A percentile compares a stretch with the other conserved stretches of the same genome.
phyloP scores from a whole-genome alignment of 2,797 vertebrate species.

The Enteromius treurensis region DNA sequence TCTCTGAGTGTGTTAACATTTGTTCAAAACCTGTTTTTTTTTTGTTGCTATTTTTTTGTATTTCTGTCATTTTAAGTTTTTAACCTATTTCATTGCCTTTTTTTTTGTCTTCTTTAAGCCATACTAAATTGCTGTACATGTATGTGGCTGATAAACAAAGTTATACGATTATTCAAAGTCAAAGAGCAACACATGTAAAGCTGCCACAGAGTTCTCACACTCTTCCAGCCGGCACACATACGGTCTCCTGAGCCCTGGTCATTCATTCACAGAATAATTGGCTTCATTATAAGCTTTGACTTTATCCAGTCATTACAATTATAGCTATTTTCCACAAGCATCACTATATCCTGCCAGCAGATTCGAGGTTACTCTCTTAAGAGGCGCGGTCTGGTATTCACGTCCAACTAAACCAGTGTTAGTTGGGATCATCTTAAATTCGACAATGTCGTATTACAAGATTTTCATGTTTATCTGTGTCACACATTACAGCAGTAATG shows the following conservation, averaged over 20 bases:
- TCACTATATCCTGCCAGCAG: conserved; percentile 35
- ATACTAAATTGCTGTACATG: neutral
- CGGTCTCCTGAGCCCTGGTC: neutral
- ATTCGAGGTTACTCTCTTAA: conserved; percentile 5
- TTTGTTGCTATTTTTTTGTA: neutral
- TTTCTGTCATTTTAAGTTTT: neutral
- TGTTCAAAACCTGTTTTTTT: conserved; percentile 16
- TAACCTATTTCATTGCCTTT: neutral
- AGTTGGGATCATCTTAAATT: conserved; percentile 56
- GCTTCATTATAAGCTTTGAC: conserved; percentile 45
- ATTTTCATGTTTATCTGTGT: neutral
- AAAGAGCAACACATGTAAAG: neutral
- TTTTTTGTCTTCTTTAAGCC: neutral
- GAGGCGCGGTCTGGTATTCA: conserved; percentile 34
- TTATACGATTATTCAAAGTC: neutral
- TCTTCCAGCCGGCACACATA: conserved; percentile 10
- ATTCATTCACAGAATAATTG: conserved; percentile 31
- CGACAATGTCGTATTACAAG: neutral
- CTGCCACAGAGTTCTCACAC: neutral
- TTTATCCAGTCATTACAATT: conserved; percentile 35
- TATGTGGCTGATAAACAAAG: neutral
- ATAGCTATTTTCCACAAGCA: conserved; percentile 22
- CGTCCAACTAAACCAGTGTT: conserved; percentile 58
- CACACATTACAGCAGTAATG: neutral
- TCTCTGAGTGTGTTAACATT: conserved; percentile 68